Percentiles rank a stretch among this genome's conserved stretches.
Conservation (phyloP, 2,888 invertebrate genomes). For the Parascotia fuliginaria region DNA sequence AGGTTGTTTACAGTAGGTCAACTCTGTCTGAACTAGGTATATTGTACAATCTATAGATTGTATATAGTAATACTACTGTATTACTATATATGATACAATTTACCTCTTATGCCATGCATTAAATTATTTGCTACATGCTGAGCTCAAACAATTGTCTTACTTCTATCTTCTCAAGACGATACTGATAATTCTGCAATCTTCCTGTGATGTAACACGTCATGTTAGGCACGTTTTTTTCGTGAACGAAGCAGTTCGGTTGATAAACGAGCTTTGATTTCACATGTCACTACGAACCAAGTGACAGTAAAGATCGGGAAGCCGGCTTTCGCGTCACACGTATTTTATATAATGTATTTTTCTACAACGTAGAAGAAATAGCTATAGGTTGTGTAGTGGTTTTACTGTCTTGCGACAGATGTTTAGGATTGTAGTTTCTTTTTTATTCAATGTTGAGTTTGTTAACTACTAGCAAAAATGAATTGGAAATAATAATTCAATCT, state of each 20-base stretch:
- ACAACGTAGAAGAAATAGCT: neutral
- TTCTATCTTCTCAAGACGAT: neutral
- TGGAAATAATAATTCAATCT: too few relatives aligned
- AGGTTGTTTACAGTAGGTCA: constrained; percentile 23
- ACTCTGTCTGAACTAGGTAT: neutral
- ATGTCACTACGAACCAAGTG: constrained; percentile 38
- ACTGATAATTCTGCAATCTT: constrained; percentile 14
- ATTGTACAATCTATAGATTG: neutral
- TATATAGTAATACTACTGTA: too few relatives aligned
- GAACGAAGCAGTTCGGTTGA: constrained; percentile 39
- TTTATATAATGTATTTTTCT: constrained; percentile 7
- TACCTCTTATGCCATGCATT: too few relatives aligned
- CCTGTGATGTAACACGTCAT: constrained; percentile 6
- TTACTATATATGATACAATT: too few relatives aligned
- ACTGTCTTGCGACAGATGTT: neutral
- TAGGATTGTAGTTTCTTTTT: neutral
- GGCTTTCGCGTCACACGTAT: constrained; percentile 13
- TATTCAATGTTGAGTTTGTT: too few relatives aligned
- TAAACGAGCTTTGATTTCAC: constrained; percentile 49
- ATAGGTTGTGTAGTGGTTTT: neutral
- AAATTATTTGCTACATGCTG: too few relatives aligned
- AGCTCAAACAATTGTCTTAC: too few relatives aligned
- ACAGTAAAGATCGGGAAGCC: constrained; percentile 36
- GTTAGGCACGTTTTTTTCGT: constrained; percentile 28
- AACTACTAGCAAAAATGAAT: too few relatives aligned